Base-by-base conservation (phyloP, 1,140 invertebrate species). In the Tetramorium simillimum region DNA sequence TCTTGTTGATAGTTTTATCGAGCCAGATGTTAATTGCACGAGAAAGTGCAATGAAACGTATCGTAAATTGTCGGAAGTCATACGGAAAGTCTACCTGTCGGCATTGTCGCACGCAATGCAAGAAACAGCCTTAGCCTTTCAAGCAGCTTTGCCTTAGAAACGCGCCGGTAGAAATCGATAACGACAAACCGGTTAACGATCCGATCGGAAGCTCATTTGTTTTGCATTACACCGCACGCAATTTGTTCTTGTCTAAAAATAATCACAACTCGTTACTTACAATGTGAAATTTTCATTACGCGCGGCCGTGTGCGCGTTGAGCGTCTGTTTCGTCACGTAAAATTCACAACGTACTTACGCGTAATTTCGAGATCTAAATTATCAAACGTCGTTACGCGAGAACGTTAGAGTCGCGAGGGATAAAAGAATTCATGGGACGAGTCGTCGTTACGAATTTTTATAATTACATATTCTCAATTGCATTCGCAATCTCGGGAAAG, bases 181-280 rank as follows among this genome's bases (percentile, higher is more conserved):
- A 72, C 14, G 28, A 58, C 10, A 18, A 58, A 75, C 33, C n/a
- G 53, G n/a, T 16, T 75, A 40, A 33, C 33, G 53, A 40, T 40
- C 12, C 72, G 37, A 58, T 37, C 51, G 33, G 33, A 58, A 75
- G 33, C 10, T 58, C 28, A 75, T 40, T 75, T 56, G n/a, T 40
- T 56, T 75, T 33, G 51, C 72, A 37, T 75, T 75, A 75, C 51
- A n/a, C 18, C 33, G 51, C 33, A 51, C n/a, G 51, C 51, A 70
- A 21, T 70, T 70, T 51, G 21, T 18, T 49, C 33, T 65, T 9
- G 18, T 70, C 43, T 70, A 70, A 24, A 51, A 33, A 70, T 70
- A 65, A 37, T 63, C 28, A 49, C 21, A 70, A 51, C 46, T 70
- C 46, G 46, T 49, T 49, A 69, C 43, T 49, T 24, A 51, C 14